These are phyloP conservation scores for Mixornis gularis DNA, from an alignment of 2,113 vertebrate species.

Conservation along the genomic window DNA sequence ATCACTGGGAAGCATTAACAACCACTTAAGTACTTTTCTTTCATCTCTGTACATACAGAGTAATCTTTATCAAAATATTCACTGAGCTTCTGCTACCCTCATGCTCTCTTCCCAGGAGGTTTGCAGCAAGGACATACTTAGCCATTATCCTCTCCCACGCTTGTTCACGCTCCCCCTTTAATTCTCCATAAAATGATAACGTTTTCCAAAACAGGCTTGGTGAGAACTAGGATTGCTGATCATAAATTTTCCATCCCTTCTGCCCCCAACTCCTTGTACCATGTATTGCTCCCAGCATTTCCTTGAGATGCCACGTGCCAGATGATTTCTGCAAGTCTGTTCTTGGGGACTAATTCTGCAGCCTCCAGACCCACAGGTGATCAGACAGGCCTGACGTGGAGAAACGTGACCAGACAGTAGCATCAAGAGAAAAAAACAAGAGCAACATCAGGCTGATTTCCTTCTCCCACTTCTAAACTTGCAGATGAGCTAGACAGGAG, in stretches of 20 bases:
- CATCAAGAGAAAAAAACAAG: neutral
- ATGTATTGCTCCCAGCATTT: neutral
- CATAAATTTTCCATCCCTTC: neutral
- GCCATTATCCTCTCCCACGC: neutral
- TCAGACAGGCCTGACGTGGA: accelerated
- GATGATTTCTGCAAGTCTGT: neutral
- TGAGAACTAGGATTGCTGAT: neutral
- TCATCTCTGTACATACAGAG: neutral
- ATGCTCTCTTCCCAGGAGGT: neutral
- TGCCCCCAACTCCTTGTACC: neutral
- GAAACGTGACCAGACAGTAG: neutral
- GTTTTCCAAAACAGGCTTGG: slow-evolving; percentile 22
- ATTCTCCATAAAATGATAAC: neutral
- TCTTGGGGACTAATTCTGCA: neutral
- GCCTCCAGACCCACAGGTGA: neutral
- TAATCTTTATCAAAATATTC: slow-evolving; percentile 18
- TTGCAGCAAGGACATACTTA: neutral
- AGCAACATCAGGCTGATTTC: neutral
- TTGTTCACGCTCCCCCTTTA: neutral
- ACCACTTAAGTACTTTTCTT: neutral
- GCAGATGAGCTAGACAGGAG: neutral
- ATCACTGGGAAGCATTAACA: neutral
- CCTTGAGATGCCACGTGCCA: neutral
- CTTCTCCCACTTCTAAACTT: neutral
- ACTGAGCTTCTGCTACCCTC: neutral